These are phyloP conservation scores for Anser cygnoides DNA, from an alignment of 2,113 vertebrate genomes.

Conservation along the genomic window DNA sequence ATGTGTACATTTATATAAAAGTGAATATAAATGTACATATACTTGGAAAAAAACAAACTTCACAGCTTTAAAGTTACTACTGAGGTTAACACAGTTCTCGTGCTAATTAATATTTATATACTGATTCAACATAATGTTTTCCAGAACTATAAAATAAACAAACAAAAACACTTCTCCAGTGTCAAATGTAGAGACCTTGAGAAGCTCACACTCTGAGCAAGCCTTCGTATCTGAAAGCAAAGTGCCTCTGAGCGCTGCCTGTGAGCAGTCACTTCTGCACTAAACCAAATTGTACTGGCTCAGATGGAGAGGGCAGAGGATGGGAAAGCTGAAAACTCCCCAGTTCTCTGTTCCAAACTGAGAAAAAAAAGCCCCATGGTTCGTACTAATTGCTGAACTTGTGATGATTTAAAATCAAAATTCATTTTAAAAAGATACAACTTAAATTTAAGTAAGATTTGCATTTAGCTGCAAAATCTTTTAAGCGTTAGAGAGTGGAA, in stretches of 20 bases:
- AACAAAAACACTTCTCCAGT: background rate
- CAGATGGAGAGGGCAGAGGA: background rate
- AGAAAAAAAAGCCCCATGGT: background rate
- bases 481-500: background rate
- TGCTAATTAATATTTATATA: background rate
- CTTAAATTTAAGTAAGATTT: background rate
- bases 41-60: rapidly evolving
- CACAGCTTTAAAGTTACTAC: background rate
- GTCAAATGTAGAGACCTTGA: background rate
- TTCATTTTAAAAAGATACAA: background rate
- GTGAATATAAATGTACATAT: background rate
- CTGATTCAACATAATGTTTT: background rate
- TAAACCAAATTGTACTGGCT: background rate
- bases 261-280: background rate
- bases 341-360: background rate
- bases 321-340: background rate
- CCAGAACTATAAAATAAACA: background rate
- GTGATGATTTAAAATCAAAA: background rate
- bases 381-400: background rate
- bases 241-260: background rate
- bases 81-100: background rate
- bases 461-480: background rate
- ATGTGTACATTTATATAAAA: background rate
- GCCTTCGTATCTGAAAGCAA: background rate
- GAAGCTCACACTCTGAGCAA: background rate